Conservation (phyloP, 2,113 vertebrate genomes). For the Globicephala melas region DNA sequence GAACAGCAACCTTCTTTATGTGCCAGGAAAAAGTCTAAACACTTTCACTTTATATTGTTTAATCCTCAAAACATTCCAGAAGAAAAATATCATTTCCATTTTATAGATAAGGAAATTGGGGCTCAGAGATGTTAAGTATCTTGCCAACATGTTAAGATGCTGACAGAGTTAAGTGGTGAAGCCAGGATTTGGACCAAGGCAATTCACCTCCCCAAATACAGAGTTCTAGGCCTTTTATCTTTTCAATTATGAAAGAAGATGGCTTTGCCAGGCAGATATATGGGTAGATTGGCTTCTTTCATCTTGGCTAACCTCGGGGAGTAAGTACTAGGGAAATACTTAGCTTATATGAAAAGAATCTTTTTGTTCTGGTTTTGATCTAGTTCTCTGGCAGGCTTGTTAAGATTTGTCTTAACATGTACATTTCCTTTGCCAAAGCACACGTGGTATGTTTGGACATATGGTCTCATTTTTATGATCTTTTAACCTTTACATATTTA, state of each 20-base stretch:
- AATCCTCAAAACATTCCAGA: background rate
- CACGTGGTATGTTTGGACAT: slow-evolving; percentile 73
- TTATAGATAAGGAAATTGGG: slow-evolving; percentile 28
- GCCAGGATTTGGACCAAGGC: background rate
- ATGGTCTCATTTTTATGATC: slow-evolving; percentile 75
- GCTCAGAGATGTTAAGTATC: background rate
- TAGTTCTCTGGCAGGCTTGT: slow-evolving; percentile 44
- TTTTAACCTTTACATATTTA: slow-evolving; percentile 76
- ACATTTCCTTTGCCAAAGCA: slow-evolving; percentile 70
- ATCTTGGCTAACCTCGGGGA: slow-evolving; percentile 9
- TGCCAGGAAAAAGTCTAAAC: background rate
- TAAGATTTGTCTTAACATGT: slow-evolving; percentile 55
- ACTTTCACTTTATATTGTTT: slow-evolving; percentile 37
- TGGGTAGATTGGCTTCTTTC: background rate
- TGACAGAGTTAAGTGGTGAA: background rate
- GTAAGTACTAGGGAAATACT: slow-evolving; percentile 52
- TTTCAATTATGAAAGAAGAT: background rate
- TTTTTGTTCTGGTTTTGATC: slow-evolving; percentile 64
- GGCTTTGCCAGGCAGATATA: background rate
- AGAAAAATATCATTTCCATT: slow-evolving; percentile 34
- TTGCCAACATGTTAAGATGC: background rate
- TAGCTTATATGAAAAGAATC: slow-evolving; percentile 59
- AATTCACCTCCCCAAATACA: background rate
- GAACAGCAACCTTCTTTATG: background rate
- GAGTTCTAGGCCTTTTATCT: background rate